Evolutionary conservation across 2,888 invertebrate species (phyloP).

Genomic region (Tribolium freemani): DNA sequence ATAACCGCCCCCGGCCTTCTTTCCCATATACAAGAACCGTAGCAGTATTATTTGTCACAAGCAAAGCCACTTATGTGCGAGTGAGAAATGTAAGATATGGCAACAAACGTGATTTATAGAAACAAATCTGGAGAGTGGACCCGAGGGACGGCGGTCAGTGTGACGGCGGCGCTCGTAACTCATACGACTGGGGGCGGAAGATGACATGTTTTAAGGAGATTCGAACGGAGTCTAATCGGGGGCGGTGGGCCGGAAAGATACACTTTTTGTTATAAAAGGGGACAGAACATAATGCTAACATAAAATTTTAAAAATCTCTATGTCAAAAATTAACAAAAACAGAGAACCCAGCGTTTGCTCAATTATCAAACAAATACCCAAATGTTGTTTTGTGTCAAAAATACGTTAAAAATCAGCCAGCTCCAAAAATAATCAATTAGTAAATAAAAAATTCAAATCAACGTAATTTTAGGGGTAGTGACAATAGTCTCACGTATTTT

Average conservation of each 20-base stretch:
- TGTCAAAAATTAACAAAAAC: too few relatives aligned
- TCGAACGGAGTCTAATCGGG: not conserved
- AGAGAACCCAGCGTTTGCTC: too few relatives aligned
- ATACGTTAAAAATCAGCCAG: too few relatives aligned
- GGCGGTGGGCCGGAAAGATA: not conserved
- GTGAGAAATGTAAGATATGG: conserved; percentile 39
- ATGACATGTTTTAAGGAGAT: conserved; percentile 14
- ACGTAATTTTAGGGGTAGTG: too few relatives aligned
- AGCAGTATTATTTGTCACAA: conserved; percentile 34
- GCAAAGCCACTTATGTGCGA: conserved; percentile 37
- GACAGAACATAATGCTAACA: too few relatives aligned
- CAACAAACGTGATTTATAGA: conserved; percentile 43
- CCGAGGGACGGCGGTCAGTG: conserved; percentile 37
- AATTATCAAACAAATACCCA: too few relatives aligned
- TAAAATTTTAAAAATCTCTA: too few relatives aligned
- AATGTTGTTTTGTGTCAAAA: too few relatives aligned
- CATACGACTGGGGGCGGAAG: conserved; percentile 5
- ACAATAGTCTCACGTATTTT: too few relatives aligned
- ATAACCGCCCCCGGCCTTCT: conserved; percentile 30
- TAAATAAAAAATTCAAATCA: too few relatives aligned
- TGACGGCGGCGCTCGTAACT: conserved; percentile 15
- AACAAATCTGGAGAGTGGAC: conserved; percentile 43
- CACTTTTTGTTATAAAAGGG: too few relatives aligned
- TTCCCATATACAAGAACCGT: conserved; percentile 15
- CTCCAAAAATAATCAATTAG: too few relatives aligned